phyloP scores from a whole-genome alignment of 2,888 invertebrate species.

The Andrena minutula region DNA sequence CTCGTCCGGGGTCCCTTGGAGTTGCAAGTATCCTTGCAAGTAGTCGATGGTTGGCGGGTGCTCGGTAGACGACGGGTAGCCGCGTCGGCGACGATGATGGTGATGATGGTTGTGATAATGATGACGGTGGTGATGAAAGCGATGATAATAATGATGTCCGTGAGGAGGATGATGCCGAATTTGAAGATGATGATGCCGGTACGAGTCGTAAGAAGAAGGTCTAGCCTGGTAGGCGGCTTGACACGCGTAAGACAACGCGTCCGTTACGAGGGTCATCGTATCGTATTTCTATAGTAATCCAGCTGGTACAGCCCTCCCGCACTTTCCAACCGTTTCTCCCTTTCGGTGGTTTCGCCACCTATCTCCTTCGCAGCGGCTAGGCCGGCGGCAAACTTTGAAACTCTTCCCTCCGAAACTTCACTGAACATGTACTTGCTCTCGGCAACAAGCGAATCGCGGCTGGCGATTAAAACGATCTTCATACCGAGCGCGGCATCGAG shows the following conservation, averaged over 20 bases:
- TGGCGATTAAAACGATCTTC: slow-evolving; percentile 12
- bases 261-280: slow-evolving; percentile 84
- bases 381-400: not conserved
- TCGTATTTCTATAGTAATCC: slow-evolving; percentile 50
- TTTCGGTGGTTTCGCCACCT: not conserved
- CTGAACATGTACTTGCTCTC: not conserved
- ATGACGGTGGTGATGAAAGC: slow-evolving; percentile 58
- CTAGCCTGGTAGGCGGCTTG: slow-evolving; percentile 76
- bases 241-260: slow-evolving; percentile 81
- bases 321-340: not conserved
- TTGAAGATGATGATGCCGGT: slow-evolving; percentile 66
- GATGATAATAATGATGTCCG: slow-evolving; percentile 67
- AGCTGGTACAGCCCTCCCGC: too few species aligned
- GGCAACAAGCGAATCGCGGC: not conserved
- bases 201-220: slow-evolving; percentile 80
- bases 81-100: slow-evolving; percentile 69
- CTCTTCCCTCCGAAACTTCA: not conserved
- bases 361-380: too few species aligned
- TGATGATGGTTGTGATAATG: slow-evolving; percentile 61
- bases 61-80: slow-evolving; percentile 69
- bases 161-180: slow-evolving; percentile 64
- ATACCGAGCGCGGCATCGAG: not conserved
- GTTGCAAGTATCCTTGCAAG: slow-evolving; percentile 29
- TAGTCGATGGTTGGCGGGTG: slow-evolving; percentile 62
- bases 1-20: slow-evolving; percentile 70